These are phyloP conservation scores for Fringilla coelebs DNA, from an alignment of 2,797 vertebrate species.

Conservation along the genomic window DNA sequence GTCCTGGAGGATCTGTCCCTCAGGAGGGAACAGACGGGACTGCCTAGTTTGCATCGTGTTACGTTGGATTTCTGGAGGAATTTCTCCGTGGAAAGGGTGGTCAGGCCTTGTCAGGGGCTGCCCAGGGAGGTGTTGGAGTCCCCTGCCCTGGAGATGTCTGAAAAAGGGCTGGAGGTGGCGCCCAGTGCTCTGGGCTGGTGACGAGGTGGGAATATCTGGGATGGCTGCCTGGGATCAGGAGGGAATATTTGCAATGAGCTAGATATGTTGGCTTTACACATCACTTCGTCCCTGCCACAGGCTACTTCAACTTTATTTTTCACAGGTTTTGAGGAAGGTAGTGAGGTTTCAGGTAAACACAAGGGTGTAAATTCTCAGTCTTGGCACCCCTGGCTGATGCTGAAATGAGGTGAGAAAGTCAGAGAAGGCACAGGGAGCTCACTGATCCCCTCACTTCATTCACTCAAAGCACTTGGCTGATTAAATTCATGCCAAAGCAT, in stretches of 20 bases:
- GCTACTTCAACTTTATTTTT: background rate
- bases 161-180: background rate
- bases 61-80: background rate
- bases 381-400: background rate
- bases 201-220: background rate
- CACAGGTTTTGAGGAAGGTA: background rate
- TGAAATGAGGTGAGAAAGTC: background rate
- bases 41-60: too few species aligned
- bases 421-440: background rate
- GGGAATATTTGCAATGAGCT: background rate
- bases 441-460: rapidly evolving
- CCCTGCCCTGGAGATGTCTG: background rate
- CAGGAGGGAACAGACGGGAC: background rate
- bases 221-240: background rate
- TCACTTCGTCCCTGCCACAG: rapidly evolving
- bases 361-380: background rate
- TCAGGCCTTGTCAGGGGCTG: background rate
- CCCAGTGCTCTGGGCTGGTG: background rate
- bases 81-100: background rate
- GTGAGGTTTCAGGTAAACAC: background rate
- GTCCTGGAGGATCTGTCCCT: background rate
- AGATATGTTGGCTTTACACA: background rate
- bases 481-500: background rate
- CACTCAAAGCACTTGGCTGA: background rate
- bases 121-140: background rate